Base-by-base conservation (phyloP, 2,888 invertebrate genomes). In the Erebia epiphron region DNA sequence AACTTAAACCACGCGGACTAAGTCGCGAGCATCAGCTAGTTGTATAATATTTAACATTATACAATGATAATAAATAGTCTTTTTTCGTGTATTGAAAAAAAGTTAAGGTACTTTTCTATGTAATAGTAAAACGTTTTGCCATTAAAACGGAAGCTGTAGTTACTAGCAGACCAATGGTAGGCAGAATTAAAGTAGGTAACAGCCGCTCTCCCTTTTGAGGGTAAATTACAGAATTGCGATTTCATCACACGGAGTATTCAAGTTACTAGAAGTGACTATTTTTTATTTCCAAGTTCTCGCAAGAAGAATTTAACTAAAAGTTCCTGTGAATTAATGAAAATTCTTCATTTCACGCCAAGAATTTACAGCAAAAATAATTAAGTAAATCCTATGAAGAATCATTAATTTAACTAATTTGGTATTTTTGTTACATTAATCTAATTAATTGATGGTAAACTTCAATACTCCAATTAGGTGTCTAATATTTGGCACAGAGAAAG, bases 161-260 rank as follows among this genome's bases (percentile, higher is more conserved):
- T 64, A 64, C 7, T 54, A 66, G 66, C 66, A 57, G 56, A 56
- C 56, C 66, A 65, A 54, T 56, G n/a, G 52, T 65, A 72, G 72
- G 75, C 82, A 79, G 82, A 83, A 83, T 84, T 83, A 82, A 83
- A 82, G 81, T 80, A 76, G 66, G 66, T 43, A 62, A 56, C 74
- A 69, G 74, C 76, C 78, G 82, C 81, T 80, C 81, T 85, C 82
- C 82, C 81, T 82, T 80, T 80, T 73, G 77, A 74, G 78, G 79
- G 79, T 80, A 82, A 82, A 86, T 85, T 82, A 83, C 83, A 84
- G 85, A 86, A 87, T 86, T 85, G 84, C 84, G 84, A 88, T 88
- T 82, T 79, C 74, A 62, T 72, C 68, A 74, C 56, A 52, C 60
- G 79, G 80, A 71, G 10, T 75, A 60, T 11, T 67, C n/a, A 77